Conservation (phyloP, 2,888 invertebrate genomes). For the Drosophila testacea region DNA sequence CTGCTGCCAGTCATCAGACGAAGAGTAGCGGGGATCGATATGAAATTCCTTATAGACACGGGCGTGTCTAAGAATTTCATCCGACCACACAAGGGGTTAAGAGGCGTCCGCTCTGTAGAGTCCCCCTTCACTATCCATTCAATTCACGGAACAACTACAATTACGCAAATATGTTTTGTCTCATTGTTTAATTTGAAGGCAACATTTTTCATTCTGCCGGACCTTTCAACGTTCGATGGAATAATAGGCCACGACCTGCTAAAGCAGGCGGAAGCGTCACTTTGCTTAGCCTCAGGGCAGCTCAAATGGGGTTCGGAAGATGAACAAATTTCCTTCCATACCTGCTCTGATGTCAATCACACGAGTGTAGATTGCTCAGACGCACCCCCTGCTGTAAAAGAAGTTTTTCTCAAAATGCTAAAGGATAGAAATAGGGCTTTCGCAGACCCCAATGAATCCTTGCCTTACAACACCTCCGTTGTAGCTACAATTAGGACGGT, state of each 20-base stretch:
- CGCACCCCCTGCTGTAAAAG: not conserved
- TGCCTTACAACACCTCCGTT: slow-evolving; percentile 5
- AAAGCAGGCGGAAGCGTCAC: too few species aligned
- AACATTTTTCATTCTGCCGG: too few species aligned
- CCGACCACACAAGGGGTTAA: not conserved
- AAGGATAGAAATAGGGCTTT: not conserved
- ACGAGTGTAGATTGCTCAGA: slow-evolving; percentile 1
- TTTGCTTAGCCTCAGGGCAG: too few species aligned
- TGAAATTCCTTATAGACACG: slow-evolving; percentile 9
- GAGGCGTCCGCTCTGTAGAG: not conserved
- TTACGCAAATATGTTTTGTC: too few species aligned
- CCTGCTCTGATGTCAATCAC: too few species aligned
- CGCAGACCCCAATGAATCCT: slow-evolving; percentile 7
- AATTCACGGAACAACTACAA: too few species aligned
- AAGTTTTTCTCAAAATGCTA: not conserved
- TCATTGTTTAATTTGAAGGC: too few species aligned
- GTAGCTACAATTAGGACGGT: not conserved
- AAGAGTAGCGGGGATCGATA: not conserved
- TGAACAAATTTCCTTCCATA: too few species aligned
- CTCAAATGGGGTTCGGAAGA: too few species aligned
- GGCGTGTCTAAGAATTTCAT: slow-evolving; percentile 6
- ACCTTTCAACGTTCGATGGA: too few species aligned
- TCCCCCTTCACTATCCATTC: too few species aligned
- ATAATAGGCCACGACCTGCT: too few species aligned
- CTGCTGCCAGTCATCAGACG: slow-evolving; percentile 8